Conservation (phyloP, 53 echinoderm and acorn worm species). For the Actinopyga echinites region DNA sequence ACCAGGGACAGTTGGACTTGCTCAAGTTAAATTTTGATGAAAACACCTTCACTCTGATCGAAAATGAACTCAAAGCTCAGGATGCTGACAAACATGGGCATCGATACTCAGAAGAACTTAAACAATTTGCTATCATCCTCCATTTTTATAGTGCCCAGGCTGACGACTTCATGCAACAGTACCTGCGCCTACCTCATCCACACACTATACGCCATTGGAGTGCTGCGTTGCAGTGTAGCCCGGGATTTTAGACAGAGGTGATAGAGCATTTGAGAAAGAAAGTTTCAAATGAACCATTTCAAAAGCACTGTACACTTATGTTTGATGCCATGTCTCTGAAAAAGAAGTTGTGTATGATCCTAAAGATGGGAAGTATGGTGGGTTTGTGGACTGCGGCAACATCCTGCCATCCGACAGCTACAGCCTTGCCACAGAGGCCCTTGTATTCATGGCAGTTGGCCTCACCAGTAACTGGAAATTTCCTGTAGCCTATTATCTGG, state of each 20-base stretch:
- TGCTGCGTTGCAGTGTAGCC: slow-evolving; percentile 48
- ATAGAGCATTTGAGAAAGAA: slow-evolving; percentile 47
- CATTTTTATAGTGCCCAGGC: slow-evolving; percentile 62
- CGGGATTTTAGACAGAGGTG: slow-evolving; percentile 63
- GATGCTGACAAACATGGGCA: slow-evolving; percentile 49
- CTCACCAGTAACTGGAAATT: slow-evolving; percentile 55
- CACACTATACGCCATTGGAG: slow-evolving; percentile 59
- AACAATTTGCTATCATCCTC: slow-evolving; percentile 63
- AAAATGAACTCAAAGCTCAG: slow-evolving; percentile 47
- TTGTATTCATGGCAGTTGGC: slow-evolving; percentile 66
- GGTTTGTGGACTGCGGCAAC: slow-evolving; percentile 66
- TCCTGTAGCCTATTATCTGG: slow-evolving; percentile 54
- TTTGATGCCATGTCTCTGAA: slow-evolving; percentile 65
- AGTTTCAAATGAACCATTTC: slow-evolving; percentile 14
- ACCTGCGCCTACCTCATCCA: slow-evolving; percentile 61
- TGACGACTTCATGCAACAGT: slow-evolving; percentile 52
- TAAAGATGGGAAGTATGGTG: slow-evolving; percentile 44
- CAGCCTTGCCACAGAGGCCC: slow-evolving; percentile 60
- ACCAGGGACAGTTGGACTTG: slow-evolving; percentile 47
- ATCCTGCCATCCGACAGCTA: slow-evolving; percentile 34
- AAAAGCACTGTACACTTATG: slow-evolving; percentile 53
- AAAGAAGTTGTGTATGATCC: slow-evolving; percentile 65
- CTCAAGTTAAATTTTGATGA: slow-evolving; percentile 55
- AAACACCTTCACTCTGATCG: slow-evolving; percentile 40
- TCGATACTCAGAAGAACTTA: slow-evolving; percentile 53